A percentile compares a stretch with the other conserved stretches of the same genome.
These are phyloP conservation scores for Drosophila guanche DNA, from an alignment of 1,140 invertebrate genomes.

Conservation along the genomic window DNA sequence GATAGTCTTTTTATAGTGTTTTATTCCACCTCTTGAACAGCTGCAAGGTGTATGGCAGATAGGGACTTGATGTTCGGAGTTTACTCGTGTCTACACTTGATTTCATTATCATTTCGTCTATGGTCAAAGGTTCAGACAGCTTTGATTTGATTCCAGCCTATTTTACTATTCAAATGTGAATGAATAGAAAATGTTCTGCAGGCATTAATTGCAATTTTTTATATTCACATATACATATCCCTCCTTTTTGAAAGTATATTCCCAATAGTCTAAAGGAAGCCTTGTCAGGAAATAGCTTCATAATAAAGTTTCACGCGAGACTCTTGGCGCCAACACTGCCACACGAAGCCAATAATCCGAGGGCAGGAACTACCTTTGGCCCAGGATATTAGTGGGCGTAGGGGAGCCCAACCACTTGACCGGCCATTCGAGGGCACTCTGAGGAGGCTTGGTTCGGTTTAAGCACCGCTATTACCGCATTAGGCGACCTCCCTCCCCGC, in stretches of 20 bases:
- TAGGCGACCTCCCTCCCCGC: slow-evolving; percentile 34
- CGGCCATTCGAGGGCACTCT: slow-evolving; percentile 22
- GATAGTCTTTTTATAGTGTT: no score
- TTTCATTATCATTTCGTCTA: slow-evolving; percentile 26
- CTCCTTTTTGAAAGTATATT: no score
- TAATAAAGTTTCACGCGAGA: slow-evolving; percentile 36
- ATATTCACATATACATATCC: no score
- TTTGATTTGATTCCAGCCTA: background rate
- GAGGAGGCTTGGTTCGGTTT: background rate
- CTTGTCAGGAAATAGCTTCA: slow-evolving; percentile 30
- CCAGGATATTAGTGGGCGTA: background rate
- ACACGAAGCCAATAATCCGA: slow-evolving; percentile 27
- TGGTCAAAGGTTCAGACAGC: slow-evolving; percentile 13
- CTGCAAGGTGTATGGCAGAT: no score
- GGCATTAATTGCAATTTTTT: no score
- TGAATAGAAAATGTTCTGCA: background rate
- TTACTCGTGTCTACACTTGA: background rate
- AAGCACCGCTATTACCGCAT: slow-evolving; percentile 60
- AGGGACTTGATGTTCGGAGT: no score
- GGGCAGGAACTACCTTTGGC: slow-evolving; percentile 35
- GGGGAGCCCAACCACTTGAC: slow-evolving; percentile 22
- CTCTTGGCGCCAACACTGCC: slow-evolving; percentile 41
- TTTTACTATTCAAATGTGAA: no score
- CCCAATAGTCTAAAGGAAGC: slow-evolving; percentile 1
- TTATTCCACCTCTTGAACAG: no score